Conservation (phyloP, 2,113 vertebrate genomes). For the Carassius carassius region DNA sequence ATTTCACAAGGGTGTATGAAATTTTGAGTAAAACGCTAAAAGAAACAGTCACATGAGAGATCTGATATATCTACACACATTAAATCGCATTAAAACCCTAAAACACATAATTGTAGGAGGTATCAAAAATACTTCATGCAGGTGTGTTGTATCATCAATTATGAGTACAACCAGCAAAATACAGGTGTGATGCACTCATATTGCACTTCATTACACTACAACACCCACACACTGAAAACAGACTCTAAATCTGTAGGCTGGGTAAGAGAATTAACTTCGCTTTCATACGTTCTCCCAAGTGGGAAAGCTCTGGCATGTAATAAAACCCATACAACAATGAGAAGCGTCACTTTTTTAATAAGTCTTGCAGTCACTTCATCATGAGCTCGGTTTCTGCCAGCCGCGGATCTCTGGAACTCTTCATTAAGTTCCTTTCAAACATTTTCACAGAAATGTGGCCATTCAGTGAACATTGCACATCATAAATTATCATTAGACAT, state of each 20-base stretch:
- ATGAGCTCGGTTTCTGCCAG: conserved; percentile 31
- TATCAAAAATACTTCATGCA: background rate
- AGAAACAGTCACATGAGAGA: background rate
- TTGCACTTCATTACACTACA: conserved; percentile 5
- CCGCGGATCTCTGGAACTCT: conserved; percentile 32
- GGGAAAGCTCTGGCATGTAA: background rate
- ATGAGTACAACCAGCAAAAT: background rate
- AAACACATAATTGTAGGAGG: background rate
- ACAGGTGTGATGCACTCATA: background rate
- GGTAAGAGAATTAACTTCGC: conserved; percentile 1
- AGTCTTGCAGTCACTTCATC: conserved; percentile 27
- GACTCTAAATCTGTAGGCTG: background rate
- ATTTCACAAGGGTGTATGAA: background rate
- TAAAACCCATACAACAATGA: background rate
- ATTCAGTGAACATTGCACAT: conserved; percentile 46
- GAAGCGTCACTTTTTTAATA: conserved; percentile 15
- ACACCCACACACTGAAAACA: conserved; percentile 13
- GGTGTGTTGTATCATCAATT: background rate
- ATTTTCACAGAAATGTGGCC: conserved; percentile 51
- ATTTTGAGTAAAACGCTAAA: background rate
- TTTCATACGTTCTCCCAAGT: background rate
- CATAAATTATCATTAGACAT: conserved; percentile 58
- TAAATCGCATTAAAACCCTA: background rate
- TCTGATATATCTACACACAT: background rate
- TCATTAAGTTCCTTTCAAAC: conserved; percentile 59